phyloP scores from a whole-genome alignment of 2,797 vertebrate genomes.

The Myoxocephalus aenaeus region DNA sequence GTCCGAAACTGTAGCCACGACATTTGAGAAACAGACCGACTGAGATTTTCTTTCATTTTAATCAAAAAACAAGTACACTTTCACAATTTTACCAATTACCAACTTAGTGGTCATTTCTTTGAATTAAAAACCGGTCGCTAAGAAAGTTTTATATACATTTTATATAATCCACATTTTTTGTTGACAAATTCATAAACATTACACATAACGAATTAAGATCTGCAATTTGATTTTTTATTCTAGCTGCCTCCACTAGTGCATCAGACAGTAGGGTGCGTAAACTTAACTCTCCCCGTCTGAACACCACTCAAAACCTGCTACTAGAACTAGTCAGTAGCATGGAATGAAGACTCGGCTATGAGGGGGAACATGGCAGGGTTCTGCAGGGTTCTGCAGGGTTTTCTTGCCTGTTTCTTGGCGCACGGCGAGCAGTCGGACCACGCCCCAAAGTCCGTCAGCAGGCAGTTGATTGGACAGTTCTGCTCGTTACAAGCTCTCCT shows the following conservation, averaged over 20 bases:
- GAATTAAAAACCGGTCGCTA: too few relatives aligned
- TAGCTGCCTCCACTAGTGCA: too few relatives aligned
- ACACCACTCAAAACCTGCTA: not conserved
- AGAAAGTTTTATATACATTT: not conserved
- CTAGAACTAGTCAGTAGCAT: not conserved
- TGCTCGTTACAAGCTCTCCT: slow-evolving; percentile 86
- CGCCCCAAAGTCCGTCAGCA: slow-evolving; percentile 85
- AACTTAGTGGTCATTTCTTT: not conserved
- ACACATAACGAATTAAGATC: not conserved
- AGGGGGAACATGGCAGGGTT: not conserved
- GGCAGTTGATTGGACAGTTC: slow-evolving; percentile 89
- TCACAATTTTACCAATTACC: not conserved
- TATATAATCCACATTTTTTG: not conserved
- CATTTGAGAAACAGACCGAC: not conserved
- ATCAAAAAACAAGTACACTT: not conserved
- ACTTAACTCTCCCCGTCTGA: not conserved
- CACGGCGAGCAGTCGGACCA: slow-evolving; percentile 96
- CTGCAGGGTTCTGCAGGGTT: not conserved
- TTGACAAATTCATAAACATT: not conserved
- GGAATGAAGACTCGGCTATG: not conserved
- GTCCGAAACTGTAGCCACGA: slow-evolving; percentile 84
- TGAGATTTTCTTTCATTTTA: not conserved
- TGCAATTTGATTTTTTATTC: too few relatives aligned
- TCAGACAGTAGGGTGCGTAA: not conserved
- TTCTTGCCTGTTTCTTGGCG: slow-evolving; percentile 87